phyloP scores from a whole-genome alignment of 2,797 vertebrate species.

The Malurus leucopterus region DNA sequence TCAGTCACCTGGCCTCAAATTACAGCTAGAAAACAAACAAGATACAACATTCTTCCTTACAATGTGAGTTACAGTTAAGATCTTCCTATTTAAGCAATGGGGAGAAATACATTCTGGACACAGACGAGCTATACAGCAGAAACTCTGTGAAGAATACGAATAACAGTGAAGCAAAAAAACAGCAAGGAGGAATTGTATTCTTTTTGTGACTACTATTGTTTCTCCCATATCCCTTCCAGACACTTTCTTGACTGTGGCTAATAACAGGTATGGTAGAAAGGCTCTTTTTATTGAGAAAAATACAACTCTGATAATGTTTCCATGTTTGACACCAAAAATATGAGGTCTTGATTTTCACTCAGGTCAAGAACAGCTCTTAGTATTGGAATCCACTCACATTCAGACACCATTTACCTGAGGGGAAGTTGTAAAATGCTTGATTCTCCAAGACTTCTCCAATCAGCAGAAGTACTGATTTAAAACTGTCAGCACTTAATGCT shows the following conservation, averaged over 20 bases:
- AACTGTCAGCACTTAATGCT: background rate
- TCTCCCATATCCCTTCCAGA: background rate
- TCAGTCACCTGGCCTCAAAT: background rate
- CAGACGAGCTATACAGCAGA: background rate
- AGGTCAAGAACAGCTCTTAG: background rate
- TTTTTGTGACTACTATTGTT: background rate
- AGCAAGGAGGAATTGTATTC: background rate
- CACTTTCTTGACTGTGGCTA: background rate
- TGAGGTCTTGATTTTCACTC: background rate
- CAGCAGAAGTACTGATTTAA: background rate
- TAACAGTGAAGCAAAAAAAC: background rate
- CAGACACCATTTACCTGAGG: background rate
- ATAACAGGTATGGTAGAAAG: background rate
- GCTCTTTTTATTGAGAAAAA: background rate
- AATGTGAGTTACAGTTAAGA: background rate
- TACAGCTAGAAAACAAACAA: background rate
- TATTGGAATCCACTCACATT: background rate
- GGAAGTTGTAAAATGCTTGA: background rate
- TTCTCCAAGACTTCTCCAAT: background rate
- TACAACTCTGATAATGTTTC: background rate
- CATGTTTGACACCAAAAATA: background rate
- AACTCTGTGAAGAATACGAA: background rate
- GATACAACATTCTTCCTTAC: background rate
- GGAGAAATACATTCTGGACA: background rate
- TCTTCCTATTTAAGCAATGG: background rate